Evolutionary conservation across 2,888 invertebrate genomes (phyloP).

Genomic region (Caenorhabditis auriculariae): DNA sequence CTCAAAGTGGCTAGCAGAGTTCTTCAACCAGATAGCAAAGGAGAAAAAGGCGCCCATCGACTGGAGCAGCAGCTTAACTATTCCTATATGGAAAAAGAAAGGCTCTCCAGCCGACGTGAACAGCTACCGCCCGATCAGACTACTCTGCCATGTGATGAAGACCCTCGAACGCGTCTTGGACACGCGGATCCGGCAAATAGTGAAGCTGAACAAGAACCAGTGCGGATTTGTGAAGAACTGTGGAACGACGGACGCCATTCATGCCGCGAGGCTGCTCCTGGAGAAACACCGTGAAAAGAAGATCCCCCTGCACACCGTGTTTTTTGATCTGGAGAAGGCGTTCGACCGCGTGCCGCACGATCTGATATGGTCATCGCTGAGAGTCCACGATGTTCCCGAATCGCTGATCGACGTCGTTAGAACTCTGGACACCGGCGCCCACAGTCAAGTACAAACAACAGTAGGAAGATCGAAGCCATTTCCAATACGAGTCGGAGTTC

Average conservation of each 20-base stretch:
- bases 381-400: not conserved
- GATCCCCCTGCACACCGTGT: not conserved
- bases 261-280: not conserved
- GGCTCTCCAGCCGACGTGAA: not conserved
- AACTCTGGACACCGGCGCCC: not conserved
- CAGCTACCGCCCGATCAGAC: constrained; percentile 1
- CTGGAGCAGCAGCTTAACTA: not conserved
- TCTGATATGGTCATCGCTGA: not conserved
- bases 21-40: not conserved
- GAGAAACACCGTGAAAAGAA: not conserved
- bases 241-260: not conserved
- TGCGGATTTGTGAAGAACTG: not conserved
- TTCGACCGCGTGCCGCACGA: constrained; percentile 1
- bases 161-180: not conserved
- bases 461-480: not conserved
- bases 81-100: not conserved
- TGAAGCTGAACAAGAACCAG: not conserved
- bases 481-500: not conserved
- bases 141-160: constrained; percentile 1
- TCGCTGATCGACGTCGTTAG: not conserved
- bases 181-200: not conserved
- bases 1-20: not conserved
- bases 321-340: constrained; percentile 3
- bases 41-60: not conserved
- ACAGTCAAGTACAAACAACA: not conserved